Evolutionary conservation across 2,797 vertebrate genomes (phyloP), one percentile per base, ranked within the genome.

Genomic region (Phalanger gymnotis): DNA sequence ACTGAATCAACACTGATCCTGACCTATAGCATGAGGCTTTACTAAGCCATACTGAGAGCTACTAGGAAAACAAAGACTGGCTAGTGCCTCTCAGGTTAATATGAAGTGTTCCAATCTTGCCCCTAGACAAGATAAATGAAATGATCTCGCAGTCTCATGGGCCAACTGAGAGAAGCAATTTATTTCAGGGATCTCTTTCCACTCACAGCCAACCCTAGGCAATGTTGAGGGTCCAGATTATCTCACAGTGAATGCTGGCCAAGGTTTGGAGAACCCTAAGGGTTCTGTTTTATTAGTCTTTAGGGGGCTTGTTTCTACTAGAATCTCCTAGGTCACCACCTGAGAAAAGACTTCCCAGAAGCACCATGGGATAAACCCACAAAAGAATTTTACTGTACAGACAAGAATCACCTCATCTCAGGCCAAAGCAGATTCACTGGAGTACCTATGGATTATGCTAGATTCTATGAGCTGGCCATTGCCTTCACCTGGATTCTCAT

Each of bases 401-500:
- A 94, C 25, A 51, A 40, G 13, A 31, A 93, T 19, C 47, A 28
- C 11, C 96, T 61, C 92, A 57, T 47, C 58, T 56, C 57, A 96
- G 53, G 90, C 95, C 54, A 95, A 27, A 57, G 91, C 56, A 96
- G 90, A 52, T 87, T 28, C 81, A 54, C 4, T 57, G 30, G 34
- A 94, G 90, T 89, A 4, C 22, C 25, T 61, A 58, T 54, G 53
- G 31, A 81, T 91, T 92, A 92, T 22, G 55, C 66, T 52, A 92
- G 93, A 91, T 81, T 90, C 52, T 54, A 54, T 92, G 92, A 13
- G 53, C 92, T 25, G 91, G 10, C 94, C n/a, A 0, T 0, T 92
- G 12, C 16, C 14, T 53, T 94, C 73, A 96, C 47, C 53, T 96
- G 91, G 9, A 94, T 91, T 95, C 93, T 94, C 94, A 93, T 89